A percentile compares a stretch with the other conserved stretches of the same genome.
phyloP scores from a whole-genome alignment of 2,888 invertebrate genomes.

The Deilephila elpenor region DNA sequence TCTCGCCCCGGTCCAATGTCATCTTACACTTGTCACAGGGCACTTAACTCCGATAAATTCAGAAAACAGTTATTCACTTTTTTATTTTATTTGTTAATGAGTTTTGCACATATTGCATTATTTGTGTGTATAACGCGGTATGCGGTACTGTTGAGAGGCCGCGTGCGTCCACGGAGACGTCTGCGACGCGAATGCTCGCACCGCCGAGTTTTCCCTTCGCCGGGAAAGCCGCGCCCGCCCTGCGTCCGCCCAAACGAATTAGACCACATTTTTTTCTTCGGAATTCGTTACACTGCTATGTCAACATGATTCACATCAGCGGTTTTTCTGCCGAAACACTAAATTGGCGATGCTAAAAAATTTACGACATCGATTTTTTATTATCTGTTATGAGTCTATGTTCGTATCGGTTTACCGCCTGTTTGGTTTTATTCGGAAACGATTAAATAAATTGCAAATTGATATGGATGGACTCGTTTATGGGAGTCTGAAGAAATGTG shows the following conservation, averaged over 20 bases:
- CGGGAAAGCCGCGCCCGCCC: slow-evolving; percentile 72
- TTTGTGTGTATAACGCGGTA: slow-evolving; percentile 31
- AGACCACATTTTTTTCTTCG: slow-evolving; percentile 56
- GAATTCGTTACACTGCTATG: slow-evolving; percentile 46
- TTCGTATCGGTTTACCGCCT: slow-evolving; percentile 8
- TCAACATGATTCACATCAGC: slow-evolving; percentile 23
- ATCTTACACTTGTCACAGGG: slow-evolving; percentile 60
- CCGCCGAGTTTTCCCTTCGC: slow-evolving; percentile 58
- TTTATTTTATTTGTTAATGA: background rate
- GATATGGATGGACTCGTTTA: background rate
- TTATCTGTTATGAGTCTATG: slow-evolving; percentile 2
- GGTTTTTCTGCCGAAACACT: slow-evolving; percentile 8
- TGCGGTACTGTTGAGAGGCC: slow-evolving; percentile 31
- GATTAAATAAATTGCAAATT: background rate
- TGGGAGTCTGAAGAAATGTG: background rate
- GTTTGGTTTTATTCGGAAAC: background rate
- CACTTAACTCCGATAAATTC: slow-evolving; percentile 12
- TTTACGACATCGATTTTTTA: slow-evolving; percentile 11
- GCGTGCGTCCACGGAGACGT: slow-evolving; percentile 66
- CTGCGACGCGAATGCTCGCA: slow-evolving; percentile 60
- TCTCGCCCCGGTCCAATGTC: slow-evolving; percentile 80
- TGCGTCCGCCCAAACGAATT: slow-evolving; percentile 66
- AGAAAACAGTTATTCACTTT: background rate
- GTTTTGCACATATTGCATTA: background rate
- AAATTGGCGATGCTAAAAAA: slow-evolving; percentile 7